A percentile compares a stretch with the other conserved stretches of the same genome.
phyloP scores from a whole-genome alignment of 2,113 vertebrate species.

The Eurystomus gularis region DNA sequence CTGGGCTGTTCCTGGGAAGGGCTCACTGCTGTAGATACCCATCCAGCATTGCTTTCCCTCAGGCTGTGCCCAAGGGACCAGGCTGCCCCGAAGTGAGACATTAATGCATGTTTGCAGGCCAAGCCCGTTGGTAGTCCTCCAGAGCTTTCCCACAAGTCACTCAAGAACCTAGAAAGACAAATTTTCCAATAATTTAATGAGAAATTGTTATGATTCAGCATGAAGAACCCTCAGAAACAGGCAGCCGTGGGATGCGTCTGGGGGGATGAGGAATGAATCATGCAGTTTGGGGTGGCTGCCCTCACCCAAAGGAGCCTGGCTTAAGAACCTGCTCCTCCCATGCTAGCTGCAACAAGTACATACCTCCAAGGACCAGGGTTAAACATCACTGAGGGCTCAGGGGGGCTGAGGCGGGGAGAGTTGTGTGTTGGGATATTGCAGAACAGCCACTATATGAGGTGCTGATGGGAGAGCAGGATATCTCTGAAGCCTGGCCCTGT shows the following conservation, averaged over 20 bases:
- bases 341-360: neutral
- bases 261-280: neutral
- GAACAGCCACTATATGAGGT: neutral
- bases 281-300: neutral
- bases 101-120: neutral
- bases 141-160: neutral
- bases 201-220: neutral
- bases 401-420: neutral
- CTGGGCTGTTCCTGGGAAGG: neutral
- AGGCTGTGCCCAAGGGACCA: neutral
- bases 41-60: neutral
- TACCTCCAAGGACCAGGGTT: neutral
- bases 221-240: neutral
- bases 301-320: neutral
- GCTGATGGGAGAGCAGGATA: neutral
- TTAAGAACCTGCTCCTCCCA: neutral
- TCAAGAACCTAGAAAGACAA: neutral
- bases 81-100: neutral
- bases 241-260: neutral
- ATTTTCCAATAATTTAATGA: neutral
- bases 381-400: neutral
- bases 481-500: neutral
- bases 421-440: neutral
- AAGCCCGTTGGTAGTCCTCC: neutral
- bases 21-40: fast-evolving